A percentile compares a stretch with the other conserved stretches of the same genome.
phyloP scores from a whole-genome alignment of 2,888 invertebrate species.

The Meloe dianella region DNA sequence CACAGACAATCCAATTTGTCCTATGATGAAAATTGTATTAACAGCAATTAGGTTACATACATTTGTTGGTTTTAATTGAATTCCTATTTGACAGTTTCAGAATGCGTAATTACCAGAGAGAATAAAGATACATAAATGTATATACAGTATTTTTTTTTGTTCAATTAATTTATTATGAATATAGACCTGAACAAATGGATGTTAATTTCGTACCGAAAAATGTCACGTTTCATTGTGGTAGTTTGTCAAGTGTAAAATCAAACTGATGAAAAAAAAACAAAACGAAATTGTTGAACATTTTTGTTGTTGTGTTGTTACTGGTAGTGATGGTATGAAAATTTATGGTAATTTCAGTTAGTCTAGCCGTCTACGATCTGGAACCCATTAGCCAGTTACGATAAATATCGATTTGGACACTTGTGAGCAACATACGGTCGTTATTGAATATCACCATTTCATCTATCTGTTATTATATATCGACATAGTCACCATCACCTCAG shows the following conservation, averaged over 20 bases:
- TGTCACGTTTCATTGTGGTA: conserved; percentile 25
- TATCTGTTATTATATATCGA: neutral
- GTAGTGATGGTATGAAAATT: neutral
- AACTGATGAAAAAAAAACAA: neutral
- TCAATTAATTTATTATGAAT: neutral
- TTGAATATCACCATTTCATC: conserved; percentile 6
- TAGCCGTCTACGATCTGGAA: neutral
- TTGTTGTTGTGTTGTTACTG: neutral
- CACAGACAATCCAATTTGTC: conserved; percentile 43
- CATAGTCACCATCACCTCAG: neutral
- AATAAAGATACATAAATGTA: conserved; percentile 16
- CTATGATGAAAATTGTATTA: conserved; percentile 45
- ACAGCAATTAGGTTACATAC: conserved; percentile 44
- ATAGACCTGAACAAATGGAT: neutral
- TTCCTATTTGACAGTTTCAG: conserved; percentile 37
- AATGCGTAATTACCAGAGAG: conserved; percentile 33
- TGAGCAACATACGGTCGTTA: neutral
- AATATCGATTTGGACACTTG: conserved; percentile 10
- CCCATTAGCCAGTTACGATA: neutral
- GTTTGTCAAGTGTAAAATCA: conserved; percentile 2
- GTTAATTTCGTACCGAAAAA: conserved; percentile 10
- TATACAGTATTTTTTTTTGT: conserved; percentile 18
- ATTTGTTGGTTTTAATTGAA: conserved; percentile 42
- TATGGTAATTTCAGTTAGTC: conserved; percentile 6
- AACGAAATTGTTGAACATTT: neutral